Conservation (phyloP, 1,140 invertebrate genomes). For the Sitodiplosis mosellana region DNA sequence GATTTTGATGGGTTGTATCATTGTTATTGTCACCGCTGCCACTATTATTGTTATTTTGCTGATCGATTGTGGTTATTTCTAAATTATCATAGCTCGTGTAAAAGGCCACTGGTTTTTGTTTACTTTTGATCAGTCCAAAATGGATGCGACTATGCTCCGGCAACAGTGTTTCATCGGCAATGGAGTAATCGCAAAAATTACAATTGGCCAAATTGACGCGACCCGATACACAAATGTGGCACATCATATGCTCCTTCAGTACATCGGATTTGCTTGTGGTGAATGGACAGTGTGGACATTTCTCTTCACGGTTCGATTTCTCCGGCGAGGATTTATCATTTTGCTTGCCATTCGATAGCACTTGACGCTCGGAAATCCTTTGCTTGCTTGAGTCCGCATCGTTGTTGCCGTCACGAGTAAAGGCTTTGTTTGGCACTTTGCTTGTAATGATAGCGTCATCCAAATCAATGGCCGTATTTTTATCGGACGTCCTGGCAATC, state of each 20-base stretch:
- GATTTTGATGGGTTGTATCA: neutral
- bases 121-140: constrained; percentile 6
- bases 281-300: constrained; percentile 34
- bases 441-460: constrained; percentile 8
- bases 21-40: neutral
- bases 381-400: constrained; percentile 13
- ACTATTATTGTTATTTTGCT: neutral
- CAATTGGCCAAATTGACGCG: constrained; percentile 52
- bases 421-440: constrained; percentile 7
- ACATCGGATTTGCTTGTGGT: constrained; percentile 13
- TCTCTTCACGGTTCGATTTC: constrained; percentile 53
- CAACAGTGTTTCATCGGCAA: constrained; percentile 17
- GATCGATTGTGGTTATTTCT: neutral
- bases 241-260: constrained; percentile 27
- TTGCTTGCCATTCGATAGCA: constrained; percentile 35
- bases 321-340: constrained; percentile 42
- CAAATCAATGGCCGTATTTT: constrained; percentile 9
- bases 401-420: neutral
- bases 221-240: constrained; percentile 52
- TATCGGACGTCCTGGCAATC: constrained; percentile 9
- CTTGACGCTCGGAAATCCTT: constrained; percentile 2
- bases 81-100: neutral
- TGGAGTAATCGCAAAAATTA: constrained; percentile 65
- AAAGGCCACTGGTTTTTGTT: neutral
- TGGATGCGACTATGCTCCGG: constrained; percentile 19